Conservation (phyloP, 2,113 vertebrate genomes). For the Cephalopterus ornatus region DNA sequence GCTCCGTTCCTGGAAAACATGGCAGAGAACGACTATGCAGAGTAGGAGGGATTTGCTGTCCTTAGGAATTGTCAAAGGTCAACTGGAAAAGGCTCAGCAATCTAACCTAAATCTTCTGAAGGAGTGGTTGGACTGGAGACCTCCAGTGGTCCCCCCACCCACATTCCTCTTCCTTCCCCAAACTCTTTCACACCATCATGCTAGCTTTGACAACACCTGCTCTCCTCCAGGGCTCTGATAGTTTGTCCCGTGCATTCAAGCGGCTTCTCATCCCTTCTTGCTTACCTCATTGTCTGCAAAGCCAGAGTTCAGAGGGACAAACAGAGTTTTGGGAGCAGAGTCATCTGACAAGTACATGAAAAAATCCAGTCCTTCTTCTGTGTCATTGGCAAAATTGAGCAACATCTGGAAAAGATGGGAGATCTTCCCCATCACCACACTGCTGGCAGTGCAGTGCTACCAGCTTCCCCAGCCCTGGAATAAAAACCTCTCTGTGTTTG, state of each 20-base stretch:
- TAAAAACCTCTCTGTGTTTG: background rate
- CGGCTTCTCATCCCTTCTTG: background rate
- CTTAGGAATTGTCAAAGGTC: background rate
- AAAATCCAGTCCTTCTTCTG: conserved; percentile 77
- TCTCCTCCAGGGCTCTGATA: background rate
- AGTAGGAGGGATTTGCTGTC: background rate
- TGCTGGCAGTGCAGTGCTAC: background rate
- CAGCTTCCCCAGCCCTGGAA: background rate
- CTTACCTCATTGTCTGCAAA: conserved; percentile 84
- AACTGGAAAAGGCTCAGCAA: background rate
- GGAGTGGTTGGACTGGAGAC: background rate
- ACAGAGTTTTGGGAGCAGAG: conserved; percentile 82
- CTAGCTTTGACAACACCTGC: background rate
- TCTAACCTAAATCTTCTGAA: background rate
- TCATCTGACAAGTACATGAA: conserved; percentile 80
- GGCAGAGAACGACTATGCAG: background rate
- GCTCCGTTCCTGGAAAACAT: accelerated
- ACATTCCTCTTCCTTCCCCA: background rate
- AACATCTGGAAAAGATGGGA: conserved; percentile 73
- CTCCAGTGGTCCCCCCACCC: background rate
- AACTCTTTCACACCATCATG: background rate
- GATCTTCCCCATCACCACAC: background rate
- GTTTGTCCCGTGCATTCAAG: accelerated
- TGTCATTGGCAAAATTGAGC: conserved; percentile 79
- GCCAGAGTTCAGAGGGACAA: conserved; percentile 87